Evolutionary conservation across 2,113 vertebrate genomes (phyloP), one percentile per base, ranked within the genome.

Genomic region (Pseudolaguvia tuberculata): DNA sequence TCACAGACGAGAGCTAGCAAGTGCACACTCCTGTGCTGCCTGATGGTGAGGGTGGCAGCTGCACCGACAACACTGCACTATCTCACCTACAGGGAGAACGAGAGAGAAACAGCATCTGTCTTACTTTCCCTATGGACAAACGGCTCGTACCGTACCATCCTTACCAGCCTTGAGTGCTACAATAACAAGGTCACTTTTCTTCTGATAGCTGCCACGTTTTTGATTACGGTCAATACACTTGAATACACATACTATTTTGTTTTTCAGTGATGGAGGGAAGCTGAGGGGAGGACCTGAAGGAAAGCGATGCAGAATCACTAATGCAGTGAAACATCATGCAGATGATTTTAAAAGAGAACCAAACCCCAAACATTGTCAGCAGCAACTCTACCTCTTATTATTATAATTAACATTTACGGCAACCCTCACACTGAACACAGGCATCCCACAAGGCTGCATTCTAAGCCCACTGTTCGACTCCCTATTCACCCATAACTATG

Each of bases 31-130:
- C 75, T 78, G 57, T 47, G 63, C 76, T 53, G 56, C 76, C 47
- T 72, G 62, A 75, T 91, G 90, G 91, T 92, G 90, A 91, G 90
- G 89, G 89, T 88, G 82, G 81, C 88, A 89, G 89, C 86, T 89
- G 89, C 83, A 86, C 83, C 80, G 85, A 82, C 90, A 90, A 91
- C 90, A 91, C 90, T 85, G 85, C 90, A 86, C 89, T 85, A 83
- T 87, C 88, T 91, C 90, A 89, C 91, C 91, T 89, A 88, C 88
- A 89, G 87, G 88, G 90, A 85, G 89, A 89, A 86, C 87, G 88
- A 82, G 86, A 88, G 86, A 88, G 78, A 79, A 89, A 67, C 72
- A 81, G 91, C 91, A 89, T 91, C 87, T 90, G 90, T 89, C 90
- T 89, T 86, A 86, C 88, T 87, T 89, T 89, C 87, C 89, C 89